Conservation (phyloP, 2,888 invertebrate genomes). For the Empis stercorea region DNA sequence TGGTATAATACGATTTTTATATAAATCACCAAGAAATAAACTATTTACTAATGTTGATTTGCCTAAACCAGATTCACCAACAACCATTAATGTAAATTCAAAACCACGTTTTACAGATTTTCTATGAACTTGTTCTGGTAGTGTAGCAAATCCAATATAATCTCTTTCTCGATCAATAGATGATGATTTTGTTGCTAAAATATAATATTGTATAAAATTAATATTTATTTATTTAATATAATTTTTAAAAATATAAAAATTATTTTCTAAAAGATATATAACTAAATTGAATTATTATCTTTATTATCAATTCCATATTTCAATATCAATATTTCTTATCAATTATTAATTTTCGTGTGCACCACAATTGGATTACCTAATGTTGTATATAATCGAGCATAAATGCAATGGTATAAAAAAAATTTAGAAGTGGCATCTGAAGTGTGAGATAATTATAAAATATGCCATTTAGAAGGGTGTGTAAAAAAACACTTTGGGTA, state of each 20-base stretch:
- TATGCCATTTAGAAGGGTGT: too few relatives aligned
- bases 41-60: constrained; percentile 93
- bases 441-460: too few relatives aligned
- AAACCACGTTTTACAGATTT: constrained; percentile 94
- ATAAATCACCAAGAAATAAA: constrained; percentile 83
- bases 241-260: neutral
- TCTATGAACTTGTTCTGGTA: constrained; percentile 91
- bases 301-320: too few relatives aligned
- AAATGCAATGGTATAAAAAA: too few relatives aligned
- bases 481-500: too few relatives aligned
- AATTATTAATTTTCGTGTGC: too few relatives aligned
- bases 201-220: neutral
- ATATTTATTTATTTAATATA: neutral
- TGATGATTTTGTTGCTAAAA: constrained; percentile 30
- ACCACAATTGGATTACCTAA: too few relatives aligned
- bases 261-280: too few relatives aligned
- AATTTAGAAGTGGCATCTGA: too few relatives aligned
- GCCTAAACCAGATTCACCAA: constrained; percentile 87
- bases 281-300: too few relatives aligned
- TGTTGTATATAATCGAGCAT: too few relatives aligned
- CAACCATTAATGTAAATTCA: constrained; percentile 93
- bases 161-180: constrained; percentile 49
- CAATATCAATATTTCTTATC: too few relatives aligned
- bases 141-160: constrained; percentile 88
- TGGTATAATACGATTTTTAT: constrained; percentile 66